A percentile compares a stretch with the other conserved stretches of the same genome.
Conservation (phyloP, 2,888 invertebrate genomes). For the Folsomia candida region DNA sequence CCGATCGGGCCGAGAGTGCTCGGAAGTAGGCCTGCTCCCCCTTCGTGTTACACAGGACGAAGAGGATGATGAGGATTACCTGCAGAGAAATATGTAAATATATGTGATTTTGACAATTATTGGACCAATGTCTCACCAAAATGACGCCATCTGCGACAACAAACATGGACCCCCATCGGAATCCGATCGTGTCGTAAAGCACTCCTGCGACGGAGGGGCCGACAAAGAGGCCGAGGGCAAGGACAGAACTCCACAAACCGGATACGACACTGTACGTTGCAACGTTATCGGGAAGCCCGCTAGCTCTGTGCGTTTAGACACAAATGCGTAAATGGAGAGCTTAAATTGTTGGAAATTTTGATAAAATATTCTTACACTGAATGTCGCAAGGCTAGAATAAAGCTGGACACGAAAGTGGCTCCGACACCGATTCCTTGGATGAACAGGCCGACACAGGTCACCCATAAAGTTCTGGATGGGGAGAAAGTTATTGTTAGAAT, state of each 20-base stretch:
- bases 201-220: conserved; percentile 70
- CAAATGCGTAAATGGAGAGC: neutral
- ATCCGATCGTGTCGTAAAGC: conserved; percentile 68
- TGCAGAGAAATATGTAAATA: neutral
- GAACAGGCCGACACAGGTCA: conserved; percentile 69
- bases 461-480: conserved; percentile 65
- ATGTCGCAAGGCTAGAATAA: conserved; percentile 76
- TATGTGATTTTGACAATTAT: neutral
- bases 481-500: no score
- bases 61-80: neutral
- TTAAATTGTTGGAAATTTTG: no score
- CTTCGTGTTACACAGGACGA: conserved; percentile 4
- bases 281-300: conserved; percentile 77
- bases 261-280: conserved; percentile 86
- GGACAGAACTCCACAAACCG: conserved; percentile 85
- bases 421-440: conserved; percentile 84
- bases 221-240: conserved; percentile 81
- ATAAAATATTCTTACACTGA: conserved; percentile 68
- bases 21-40: neutral
- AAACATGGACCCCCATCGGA: conserved; percentile 54
- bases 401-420: conserved; percentile 79
- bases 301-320: conserved; percentile 57
- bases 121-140: conserved; percentile 52
- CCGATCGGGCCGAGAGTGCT: neutral
- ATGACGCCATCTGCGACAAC: conserved; percentile 53